phyloP scores from a whole-genome alignment of 2,797 vertebrate species.

The Girardinus metallicus region DNA sequence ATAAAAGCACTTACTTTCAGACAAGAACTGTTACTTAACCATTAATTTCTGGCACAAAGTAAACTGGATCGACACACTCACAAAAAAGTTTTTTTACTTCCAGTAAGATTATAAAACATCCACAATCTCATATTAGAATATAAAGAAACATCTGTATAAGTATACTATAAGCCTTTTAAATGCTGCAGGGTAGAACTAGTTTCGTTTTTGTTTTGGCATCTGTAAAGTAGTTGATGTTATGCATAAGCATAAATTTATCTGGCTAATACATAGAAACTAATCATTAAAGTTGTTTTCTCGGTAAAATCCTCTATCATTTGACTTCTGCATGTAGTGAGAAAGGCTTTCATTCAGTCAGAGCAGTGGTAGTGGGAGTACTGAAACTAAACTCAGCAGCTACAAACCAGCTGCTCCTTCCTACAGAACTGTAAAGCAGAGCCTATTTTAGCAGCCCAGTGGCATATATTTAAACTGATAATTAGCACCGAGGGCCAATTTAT shows the following conservation, averaged over 20 bases:
- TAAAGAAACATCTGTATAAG: not conserved
- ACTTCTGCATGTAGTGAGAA: not conserved
- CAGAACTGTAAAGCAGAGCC: not conserved
- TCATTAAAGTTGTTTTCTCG: not conserved
- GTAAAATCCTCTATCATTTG: not conserved
- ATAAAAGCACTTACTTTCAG: not conserved
- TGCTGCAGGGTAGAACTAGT: not conserved
- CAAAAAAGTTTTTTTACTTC: not conserved
- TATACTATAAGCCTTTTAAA: not conserved
- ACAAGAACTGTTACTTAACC: not conserved
- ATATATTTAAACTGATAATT: not conserved
- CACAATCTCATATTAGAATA: not conserved
- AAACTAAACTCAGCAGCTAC: not conserved
- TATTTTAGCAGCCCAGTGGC: not conserved
- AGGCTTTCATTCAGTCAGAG: not conserved
- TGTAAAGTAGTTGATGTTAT: not conserved
- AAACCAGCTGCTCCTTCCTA: not conserved
- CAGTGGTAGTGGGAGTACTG: not conserved
- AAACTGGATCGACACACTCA: not conserved
- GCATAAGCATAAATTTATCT: not conserved
- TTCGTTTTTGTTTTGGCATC: not conserved
- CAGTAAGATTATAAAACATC: not conserved
- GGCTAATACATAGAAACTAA: not conserved
- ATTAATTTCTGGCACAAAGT: not conserved
- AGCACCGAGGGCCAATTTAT: not conserved